A percentile compares a stretch with the other conserved stretches of the same genome.
Conservation (phyloP, 2,888 invertebrate genomes). For the Rhingia campestris region DNA sequence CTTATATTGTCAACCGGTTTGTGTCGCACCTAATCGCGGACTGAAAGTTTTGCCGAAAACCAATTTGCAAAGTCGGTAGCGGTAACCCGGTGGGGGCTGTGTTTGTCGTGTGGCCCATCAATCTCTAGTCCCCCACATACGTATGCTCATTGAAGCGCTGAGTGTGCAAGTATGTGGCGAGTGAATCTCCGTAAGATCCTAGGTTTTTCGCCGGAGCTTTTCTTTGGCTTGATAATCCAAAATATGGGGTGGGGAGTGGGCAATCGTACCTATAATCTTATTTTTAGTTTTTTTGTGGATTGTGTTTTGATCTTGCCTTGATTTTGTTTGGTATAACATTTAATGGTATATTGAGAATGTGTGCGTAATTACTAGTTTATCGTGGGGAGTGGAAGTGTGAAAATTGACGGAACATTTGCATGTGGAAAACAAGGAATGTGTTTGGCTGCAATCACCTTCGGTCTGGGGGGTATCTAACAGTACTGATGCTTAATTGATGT, state of each 20-base stretch:
- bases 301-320: conserved; percentile 40
- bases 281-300: conserved; percentile 16
- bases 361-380: not conserved
- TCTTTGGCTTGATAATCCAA: conserved; percentile 32
- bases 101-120: conserved; percentile 67
- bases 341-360: conserved; percentile 4
- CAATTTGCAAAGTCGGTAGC: conserved; percentile 63
- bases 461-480: conserved; percentile 33
- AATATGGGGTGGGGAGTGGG: conserved; percentile 1
- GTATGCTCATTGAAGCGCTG: conserved; percentile 1
- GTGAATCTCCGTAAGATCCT: conserved; percentile 66
- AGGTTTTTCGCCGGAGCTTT: conserved; percentile 70
- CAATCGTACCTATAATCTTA: conserved; percentile 2
- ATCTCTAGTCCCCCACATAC: conserved; percentile 49
- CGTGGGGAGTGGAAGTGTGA: conserved; percentile 56
- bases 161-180: conserved; percentile 46
- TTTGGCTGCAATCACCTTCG: conserved; percentile 12
- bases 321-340: conserved; percentile 7
- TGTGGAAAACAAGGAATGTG: conserved; percentile 53
- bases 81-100: conserved; percentile 51
- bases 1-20: conserved; percentile 65
- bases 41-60: conserved; percentile 72
- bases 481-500: conserved; percentile 20
- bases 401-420: conserved; percentile 68
- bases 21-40: conserved; percentile 74